phyloP scores from a whole-genome alignment of 2,113 vertebrate genomes.

The Kryptolebias marmoratus region DNA sequence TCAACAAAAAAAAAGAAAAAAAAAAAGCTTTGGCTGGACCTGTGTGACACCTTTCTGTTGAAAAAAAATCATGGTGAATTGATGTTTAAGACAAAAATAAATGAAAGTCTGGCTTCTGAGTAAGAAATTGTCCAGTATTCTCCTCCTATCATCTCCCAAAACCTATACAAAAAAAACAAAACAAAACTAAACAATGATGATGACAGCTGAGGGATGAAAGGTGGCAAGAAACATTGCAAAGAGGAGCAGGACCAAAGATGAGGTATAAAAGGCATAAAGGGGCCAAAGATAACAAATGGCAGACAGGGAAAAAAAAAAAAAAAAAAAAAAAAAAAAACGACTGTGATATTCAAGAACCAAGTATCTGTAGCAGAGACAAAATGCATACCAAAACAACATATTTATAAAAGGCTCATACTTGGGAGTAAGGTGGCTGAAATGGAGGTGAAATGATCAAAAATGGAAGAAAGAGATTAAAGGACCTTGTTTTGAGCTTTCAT shows the following conservation, averaged over 20 bases:
- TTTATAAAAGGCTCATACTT: conserved; percentile 22
- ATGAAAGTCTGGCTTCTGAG: conserved; percentile 65
- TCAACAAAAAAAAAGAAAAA: conserved; percentile 50
- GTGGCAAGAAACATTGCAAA: conserved; percentile 6
- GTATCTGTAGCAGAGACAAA: conserved; percentile 11
- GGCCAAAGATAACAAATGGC: conserved; percentile 19
- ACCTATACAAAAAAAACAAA: conserved; percentile 75
- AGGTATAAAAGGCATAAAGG: not conserved
- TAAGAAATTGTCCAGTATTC: conserved; percentile 66
- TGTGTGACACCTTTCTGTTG: conserved; percentile 58
- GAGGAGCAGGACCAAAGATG: conserved; percentile 6
- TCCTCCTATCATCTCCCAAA: conserved; percentile 66
- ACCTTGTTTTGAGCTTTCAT: conserved; percentile 56
- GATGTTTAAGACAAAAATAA: conserved; percentile 67
- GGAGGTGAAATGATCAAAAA: conserved; percentile 33
- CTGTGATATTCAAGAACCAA: not conserved
- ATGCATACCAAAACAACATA: conserved; percentile 13
- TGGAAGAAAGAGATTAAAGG: conserved; percentile 57
- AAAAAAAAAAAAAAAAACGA: not conserved
- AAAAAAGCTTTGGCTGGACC: conserved; percentile 51
- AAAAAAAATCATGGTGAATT: conserved; percentile 62
- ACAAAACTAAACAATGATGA: conserved; percentile 43
- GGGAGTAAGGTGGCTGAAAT: conserved; percentile 8
- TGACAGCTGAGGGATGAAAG: conserved; percentile 23
- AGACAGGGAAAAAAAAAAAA: not conserved